phyloP scores from a whole-genome alignment of 2,797 vertebrate genomes.

The Crocidura indochinensis region DNA sequence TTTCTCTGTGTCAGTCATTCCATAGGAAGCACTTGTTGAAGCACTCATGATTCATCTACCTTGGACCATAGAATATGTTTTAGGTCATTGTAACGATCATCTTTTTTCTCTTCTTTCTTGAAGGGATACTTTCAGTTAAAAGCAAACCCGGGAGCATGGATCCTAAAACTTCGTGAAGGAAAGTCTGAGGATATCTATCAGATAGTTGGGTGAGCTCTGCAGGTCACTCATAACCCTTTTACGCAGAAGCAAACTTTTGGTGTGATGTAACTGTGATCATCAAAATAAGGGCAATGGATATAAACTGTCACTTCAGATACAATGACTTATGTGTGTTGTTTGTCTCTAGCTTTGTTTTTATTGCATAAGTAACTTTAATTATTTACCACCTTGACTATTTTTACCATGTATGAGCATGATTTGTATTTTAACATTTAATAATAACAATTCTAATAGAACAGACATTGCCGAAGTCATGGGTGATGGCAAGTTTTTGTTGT shows the following conservation, averaged over 20 bases:
- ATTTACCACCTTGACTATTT: too few relatives aligned
- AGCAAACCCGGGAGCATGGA: slow-evolving; percentile 98
- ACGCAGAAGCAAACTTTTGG: slow-evolving; percentile 29
- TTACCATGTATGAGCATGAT: too few relatives aligned
- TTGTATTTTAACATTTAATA: too few relatives aligned
- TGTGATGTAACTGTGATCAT: slow-evolving; percentile 15
- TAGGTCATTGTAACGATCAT: slow-evolving; percentile 20
- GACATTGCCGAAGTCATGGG: too few relatives aligned
- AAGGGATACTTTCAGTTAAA: slow-evolving; percentile 99
- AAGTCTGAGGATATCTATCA: slow-evolving; percentile 97
- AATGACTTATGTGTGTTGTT: not conserved
- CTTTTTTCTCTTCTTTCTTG: slow-evolving; percentile 56
- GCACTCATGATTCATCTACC: not conserved
- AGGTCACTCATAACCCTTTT: slow-evolving; percentile 5
- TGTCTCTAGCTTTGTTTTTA: too few relatives aligned
- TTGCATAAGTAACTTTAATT: too few relatives aligned
- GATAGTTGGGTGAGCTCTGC: slow-evolving; percentile 95
- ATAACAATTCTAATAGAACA: too few relatives aligned
- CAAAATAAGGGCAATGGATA: slow-evolving; percentile 28
- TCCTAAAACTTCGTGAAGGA: slow-evolving; percentile 94
- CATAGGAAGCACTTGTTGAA: not conserved
- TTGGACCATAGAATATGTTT: slow-evolving; percentile 1
- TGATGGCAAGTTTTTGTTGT: not conserved
- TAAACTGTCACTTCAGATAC: slow-evolving; percentile 16
- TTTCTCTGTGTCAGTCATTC: not conserved